Evolutionary conservation across 2,797 vertebrate genomes (phyloP), one percentile per base, ranked within the genome.

Genomic region (Arctocebus calabarensis): DNA sequence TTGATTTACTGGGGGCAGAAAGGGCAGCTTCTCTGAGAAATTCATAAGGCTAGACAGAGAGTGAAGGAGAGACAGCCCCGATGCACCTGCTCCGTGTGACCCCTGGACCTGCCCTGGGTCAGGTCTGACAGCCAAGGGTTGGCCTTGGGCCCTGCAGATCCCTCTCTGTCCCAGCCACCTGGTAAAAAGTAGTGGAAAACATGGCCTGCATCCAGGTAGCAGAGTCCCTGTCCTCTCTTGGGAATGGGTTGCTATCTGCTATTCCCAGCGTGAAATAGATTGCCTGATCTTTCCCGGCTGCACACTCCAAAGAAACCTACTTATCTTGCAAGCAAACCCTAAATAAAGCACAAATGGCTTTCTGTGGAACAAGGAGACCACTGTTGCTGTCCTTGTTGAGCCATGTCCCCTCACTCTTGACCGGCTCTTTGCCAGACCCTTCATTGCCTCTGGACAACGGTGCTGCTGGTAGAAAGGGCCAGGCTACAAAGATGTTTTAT

Each of bases 271-370:
- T 70, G 62, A 94, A 86, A 86, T 17, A 81, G 85, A 92, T 79
- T 29, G 13, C 87, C 71, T 73, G 40, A 92, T 94, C 84, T 90
- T 81, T 88, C 71, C 61, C 59, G 55, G 61, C 91, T 34, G 55
- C 81, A 88, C 27, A 37, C n/a, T 34, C 79, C 20, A 45, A 62
- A 87, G 84, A 84, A 61, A 40, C 32, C 78, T 92, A 66, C 89
- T 95, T 89, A 68, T 64, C 91, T 88, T 89, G 14, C 75, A 84
- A 82, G 64, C 27, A 87, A 84, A 52, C 55, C 75, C 89, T 74
- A 90, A 84, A 81, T 81, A 90, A 93, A 87, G 81, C 48, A 55
- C 87, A 75, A 78, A 82, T 75, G 79, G 45, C 52, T 94, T 94
- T 96, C 86, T 84, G 81, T 90, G 45, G 92, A 66, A n/a, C 16